Evolutionary conservation across 2,113 vertebrate species (phyloP).

Genomic region (Oostethus manadensis): DNA sequence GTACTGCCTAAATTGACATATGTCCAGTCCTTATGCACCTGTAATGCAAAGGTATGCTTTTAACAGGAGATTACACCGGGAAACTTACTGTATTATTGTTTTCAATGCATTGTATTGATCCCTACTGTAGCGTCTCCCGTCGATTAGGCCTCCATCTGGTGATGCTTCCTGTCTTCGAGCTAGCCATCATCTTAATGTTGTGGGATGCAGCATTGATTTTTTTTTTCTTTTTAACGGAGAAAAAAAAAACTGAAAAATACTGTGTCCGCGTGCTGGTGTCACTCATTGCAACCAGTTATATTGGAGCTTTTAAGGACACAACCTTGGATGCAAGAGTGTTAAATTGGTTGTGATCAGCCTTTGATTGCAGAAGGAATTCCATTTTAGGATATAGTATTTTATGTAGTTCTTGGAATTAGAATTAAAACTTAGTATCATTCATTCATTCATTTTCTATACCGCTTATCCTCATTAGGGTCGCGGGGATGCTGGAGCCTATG

Average conservation of each 20-base stretch:
- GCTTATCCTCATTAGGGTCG: too few relatives aligned
- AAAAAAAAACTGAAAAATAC: conserved; percentile 13
- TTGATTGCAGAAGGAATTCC: conserved; percentile 45
- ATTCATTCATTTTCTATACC: too few relatives aligned
- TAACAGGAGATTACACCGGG: neutral
- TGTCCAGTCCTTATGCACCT: conserved; percentile 4
- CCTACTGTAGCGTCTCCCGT: conserved; percentile 21
- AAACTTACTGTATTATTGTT: conserved; percentile 11
- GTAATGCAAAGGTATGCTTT: conserved; percentile 20
- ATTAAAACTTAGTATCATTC: too few relatives aligned
- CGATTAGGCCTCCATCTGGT: conserved; percentile 8
- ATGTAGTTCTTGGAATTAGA: conserved; percentile 49
- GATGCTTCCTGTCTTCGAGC: conserved; percentile 14
- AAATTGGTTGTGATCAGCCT: conserved; percentile 52
- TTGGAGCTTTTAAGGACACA: conserved; percentile 28
- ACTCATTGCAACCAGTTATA: conserved; percentile 23
- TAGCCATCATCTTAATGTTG: conserved; percentile 21
- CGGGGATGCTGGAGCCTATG: too few relatives aligned
- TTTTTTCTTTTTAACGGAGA: conserved; percentile 57
- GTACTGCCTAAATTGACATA: conserved; percentile 2
- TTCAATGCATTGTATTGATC: conserved; percentile 47
- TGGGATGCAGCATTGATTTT: conserved; percentile 55
- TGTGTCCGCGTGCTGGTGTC: conserved; percentile 42
- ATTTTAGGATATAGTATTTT: conserved; percentile 39
- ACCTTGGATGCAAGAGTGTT: conserved; percentile 23